Percentiles rank a stretch among this genome's conserved stretches.
These are phyloP conservation scores for Enteromius fasciolatus DNA, from an alignment of 2,797 vertebrate genomes.

Conservation along the genomic window DNA sequence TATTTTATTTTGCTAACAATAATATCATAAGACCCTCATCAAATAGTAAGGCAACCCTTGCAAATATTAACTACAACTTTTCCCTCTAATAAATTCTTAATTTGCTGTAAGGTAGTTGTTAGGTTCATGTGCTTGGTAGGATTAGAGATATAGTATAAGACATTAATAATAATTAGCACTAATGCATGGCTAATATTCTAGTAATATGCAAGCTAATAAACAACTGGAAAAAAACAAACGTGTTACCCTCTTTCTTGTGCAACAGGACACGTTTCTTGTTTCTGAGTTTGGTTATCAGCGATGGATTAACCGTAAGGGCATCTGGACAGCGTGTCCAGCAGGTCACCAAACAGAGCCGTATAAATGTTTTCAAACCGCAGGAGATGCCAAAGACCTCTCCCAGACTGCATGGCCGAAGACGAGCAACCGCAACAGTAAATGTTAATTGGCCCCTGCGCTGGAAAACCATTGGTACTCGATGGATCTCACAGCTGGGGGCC, in stretches of 20 bases:
- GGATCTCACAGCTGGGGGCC: slow-evolving; percentile 20
- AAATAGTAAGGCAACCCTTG: too few species aligned
- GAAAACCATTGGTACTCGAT: not conserved
- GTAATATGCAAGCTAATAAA: too few species aligned
- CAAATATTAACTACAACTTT: too few species aligned
- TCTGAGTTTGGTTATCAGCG: not conserved
- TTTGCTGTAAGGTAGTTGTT: too few species aligned
- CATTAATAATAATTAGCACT: too few species aligned
- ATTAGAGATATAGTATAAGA: too few species aligned
- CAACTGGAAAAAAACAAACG: too few species aligned
- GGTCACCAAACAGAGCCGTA: not conserved
- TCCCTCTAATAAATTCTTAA: too few species aligned
- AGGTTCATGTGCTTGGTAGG: too few species aligned
- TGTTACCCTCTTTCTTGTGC: not conserved
- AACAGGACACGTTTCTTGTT: not conserved
- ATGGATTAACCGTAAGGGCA: not conserved
- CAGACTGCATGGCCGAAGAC: not conserved
- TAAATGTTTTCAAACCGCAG: slow-evolving; percentile 14
- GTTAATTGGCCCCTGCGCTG: slow-evolving; percentile 6
- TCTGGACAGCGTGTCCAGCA: not conserved
- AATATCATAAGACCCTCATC: not conserved
- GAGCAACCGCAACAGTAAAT: slow-evolving; percentile 10
- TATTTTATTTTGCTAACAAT: not conserved
- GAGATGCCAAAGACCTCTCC: not conserved
- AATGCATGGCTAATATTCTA: too few species aligned